A percentile compares a stretch with the other conserved stretches of the same genome.
Conservation (phyloP, 2,888 invertebrate species). For the Ormyrus rosae region DNA sequence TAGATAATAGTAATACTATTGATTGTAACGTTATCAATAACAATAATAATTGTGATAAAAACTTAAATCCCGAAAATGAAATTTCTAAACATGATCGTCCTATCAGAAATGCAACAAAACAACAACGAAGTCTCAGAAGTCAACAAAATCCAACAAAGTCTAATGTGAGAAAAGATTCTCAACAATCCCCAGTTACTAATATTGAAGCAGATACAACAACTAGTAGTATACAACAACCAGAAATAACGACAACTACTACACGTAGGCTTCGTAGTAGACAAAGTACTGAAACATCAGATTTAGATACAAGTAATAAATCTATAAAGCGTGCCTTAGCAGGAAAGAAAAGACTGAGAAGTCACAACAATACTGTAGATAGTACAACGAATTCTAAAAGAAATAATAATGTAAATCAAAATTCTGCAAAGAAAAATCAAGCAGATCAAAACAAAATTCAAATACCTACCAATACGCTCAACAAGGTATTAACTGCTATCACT, state of each 20-base stretch:
- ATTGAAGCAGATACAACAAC: conserved; percentile 16
- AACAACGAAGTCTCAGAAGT: conserved; percentile 62
- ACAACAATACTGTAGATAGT: conserved; percentile 49
- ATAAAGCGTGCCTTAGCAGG: conserved; percentile 40
- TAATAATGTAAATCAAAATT: conserved; percentile 51
- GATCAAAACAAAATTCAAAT: conserved; percentile 68
- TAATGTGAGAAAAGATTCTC: conserved; percentile 39
- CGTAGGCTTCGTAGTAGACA: conserved; percentile 66
- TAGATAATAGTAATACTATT: conserved; percentile 20
- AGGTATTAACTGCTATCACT: conserved; percentile 70
- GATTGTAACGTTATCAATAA: conserved; percentile 38
- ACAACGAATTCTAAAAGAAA: conserved; percentile 48
- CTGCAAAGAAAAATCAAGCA: conserved; percentile 57
- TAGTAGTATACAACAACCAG: conserved; percentile 54
- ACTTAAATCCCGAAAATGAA: conserved; percentile 65
- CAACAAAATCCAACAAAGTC: conserved; percentile 59
- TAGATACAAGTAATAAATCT: conserved; percentile 45
- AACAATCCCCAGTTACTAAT: conserved; percentile 4
- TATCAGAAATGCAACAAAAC: conserved; percentile 54
- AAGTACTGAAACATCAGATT: conserved; percentile 56
- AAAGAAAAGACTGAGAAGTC: conserved; percentile 55
- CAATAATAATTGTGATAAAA: conserved; percentile 68
- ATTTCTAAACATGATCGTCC: conserved; percentile 48
- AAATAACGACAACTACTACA: conserved; percentile 58
- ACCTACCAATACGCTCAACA: conserved; percentile 71